phyloP scores from a whole-genome alignment of 2,888 invertebrate species.

The Trissonchulus latispiculum region DNA sequence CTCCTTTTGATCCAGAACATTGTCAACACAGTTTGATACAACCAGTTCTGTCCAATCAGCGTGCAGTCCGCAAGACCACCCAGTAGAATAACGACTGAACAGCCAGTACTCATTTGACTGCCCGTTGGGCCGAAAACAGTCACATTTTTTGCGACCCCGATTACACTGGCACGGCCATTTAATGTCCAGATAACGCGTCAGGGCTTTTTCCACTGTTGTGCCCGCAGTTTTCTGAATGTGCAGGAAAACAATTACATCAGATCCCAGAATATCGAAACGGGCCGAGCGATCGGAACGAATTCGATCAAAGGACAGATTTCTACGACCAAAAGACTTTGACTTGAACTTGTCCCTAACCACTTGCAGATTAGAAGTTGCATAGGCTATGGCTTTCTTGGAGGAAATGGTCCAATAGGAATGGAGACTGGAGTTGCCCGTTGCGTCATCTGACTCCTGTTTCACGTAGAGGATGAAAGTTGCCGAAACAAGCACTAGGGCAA shows the following conservation, averaged over 20 bases:
- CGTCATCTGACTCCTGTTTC: too few relatives aligned
- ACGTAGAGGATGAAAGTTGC: too few relatives aligned
- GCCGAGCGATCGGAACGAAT: neutral
- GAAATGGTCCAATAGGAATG: too few relatives aligned
- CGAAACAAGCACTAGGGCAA: too few relatives aligned
- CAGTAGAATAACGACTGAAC: conserved; percentile 90
- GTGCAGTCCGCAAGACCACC: conserved; percentile 84
- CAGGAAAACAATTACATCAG: conserved; percentile 93
- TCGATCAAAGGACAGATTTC: conserved; percentile 12
- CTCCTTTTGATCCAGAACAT: conserved; percentile 78
- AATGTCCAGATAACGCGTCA: conserved; percentile 83
- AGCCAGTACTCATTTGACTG: conserved; percentile 65
- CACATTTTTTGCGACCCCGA: conserved; percentile 58
- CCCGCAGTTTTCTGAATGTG: conserved; percentile 99
- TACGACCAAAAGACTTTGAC: neutral
- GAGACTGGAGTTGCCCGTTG: too few relatives aligned
- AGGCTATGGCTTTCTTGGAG: neutral
- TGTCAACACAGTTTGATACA: conserved; percentile 71
- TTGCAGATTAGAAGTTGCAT: neutral
- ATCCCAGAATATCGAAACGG: conserved; percentile 52
- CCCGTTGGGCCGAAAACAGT: conserved; percentile 1
- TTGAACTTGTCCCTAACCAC: neutral
- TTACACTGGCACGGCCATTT: conserved; percentile 85
- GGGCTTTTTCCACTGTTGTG: conserved; percentile 85
- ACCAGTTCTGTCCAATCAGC: conserved; percentile 84